phyloP scores from a whole-genome alignment of 2,113 vertebrate genomes.

The Ptyas mucosa region DNA sequence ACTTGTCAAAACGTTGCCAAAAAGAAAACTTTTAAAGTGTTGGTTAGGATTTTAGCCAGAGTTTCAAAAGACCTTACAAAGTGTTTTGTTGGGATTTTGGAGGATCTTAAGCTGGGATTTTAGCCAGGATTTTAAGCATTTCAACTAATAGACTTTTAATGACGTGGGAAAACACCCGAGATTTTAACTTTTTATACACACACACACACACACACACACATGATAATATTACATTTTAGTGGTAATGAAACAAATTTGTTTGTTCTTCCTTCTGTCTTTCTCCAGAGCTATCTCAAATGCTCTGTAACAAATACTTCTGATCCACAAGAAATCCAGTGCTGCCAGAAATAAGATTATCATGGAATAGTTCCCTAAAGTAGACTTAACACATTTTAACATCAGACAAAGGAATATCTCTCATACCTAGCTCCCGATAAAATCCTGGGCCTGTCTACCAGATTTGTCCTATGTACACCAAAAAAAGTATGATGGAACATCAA shows the following conservation, averaged over 20 bases:
- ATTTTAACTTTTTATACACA: too few relatives aligned
- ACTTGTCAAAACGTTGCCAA: too few relatives aligned
- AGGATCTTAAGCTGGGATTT: too few relatives aligned
- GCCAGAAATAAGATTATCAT: slow-evolving; percentile 1
- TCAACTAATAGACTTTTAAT: too few relatives aligned
- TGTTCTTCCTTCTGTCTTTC: neutral
- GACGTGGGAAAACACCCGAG: too few relatives aligned
- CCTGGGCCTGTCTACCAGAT: neutral
- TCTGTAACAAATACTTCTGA: neutral
- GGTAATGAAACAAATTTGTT: neutral
- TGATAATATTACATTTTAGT: neutral
- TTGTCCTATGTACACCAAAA: neutral
- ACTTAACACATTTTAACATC: neutral
- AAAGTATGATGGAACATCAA: neutral
- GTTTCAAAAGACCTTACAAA: too few relatives aligned
- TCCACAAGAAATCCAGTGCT: neutral
- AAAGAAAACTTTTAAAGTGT: too few relatives aligned
- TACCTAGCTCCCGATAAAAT: neutral
- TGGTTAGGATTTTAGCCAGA: too few relatives aligned
- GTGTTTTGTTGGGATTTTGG: too few relatives aligned
- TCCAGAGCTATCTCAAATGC: neutral
- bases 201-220: too few relatives aligned
- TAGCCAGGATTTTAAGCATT: too few relatives aligned
- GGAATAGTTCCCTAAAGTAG: neutral
- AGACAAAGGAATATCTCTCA: neutral